Evolutionary conservation across 2,113 vertebrate genomes (phyloP), one percentile per base, ranked within the genome.

Genomic region (Choloepus hoffmanni): DNA sequence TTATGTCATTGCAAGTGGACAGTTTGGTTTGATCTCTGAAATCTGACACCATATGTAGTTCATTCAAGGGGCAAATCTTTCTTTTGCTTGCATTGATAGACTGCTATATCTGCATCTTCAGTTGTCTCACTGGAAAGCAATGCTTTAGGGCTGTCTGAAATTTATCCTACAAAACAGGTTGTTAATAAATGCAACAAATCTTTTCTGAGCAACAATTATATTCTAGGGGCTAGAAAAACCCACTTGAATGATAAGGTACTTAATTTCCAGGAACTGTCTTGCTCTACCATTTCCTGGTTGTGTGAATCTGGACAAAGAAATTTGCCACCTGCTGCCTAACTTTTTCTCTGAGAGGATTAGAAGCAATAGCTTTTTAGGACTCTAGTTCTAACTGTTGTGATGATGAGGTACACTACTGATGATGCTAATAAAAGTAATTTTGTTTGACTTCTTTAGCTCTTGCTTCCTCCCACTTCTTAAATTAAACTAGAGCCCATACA

Each of bases 301-400:
- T 40, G 1, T 81, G 48, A 60, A 84, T 36, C 95, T 72, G 45
- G 33, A 33, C 55, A 73, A 73, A 53, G 55, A 72, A n/a, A 33
- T 48, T 74, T 55, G 10, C 24, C 40, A 50, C 11, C 4, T 40
- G 19, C n/a, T 58, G 7, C 40, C 15, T 68, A n/a, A 33, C 26
- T 81, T 94, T 19, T 95, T 79, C 63, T 94, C 63, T 79, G 48
- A 87, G 11, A 36, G 26, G 19, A 30, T 67, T 81, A 60, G 26
- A 77, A 73, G 65, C 12, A 70, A 23, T 93, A 81, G 36, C 5
- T 33, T 89, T 43, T 50, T 65, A 88, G 72, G 36, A 14, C 26
- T 36, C 72, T 85, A 4, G 0, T 26, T 81, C 33, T 72, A 82
- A 93, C 6, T n/a, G 23, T 55, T n/a, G 28, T 55, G 30, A 43